Evolutionary conservation across 2,888 invertebrate species (phyloP).

Genomic region (Drosophila paracracens): DNA sequence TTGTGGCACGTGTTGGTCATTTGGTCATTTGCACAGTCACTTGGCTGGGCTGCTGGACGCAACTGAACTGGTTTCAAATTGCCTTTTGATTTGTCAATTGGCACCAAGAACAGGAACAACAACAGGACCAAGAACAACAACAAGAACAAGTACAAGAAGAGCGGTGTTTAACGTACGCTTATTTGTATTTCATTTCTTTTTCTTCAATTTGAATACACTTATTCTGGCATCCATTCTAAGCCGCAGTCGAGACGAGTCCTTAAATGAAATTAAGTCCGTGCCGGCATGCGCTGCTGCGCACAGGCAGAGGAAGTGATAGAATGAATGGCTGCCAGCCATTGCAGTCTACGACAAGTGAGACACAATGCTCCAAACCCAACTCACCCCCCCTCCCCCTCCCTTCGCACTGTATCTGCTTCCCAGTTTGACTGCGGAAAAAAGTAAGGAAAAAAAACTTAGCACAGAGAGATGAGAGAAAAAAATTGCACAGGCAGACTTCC

Average conservation of each 20-base stretch:
- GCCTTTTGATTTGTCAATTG: conserved; percentile 27
- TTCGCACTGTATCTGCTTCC: neutral
- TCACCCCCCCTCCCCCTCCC: too few species aligned
- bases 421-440: conserved; percentile 14
- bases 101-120: neutral
- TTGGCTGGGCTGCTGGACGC: conserved; percentile 28
- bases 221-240: conserved; percentile 38
- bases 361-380: neutral
- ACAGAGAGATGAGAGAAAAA: conserved; percentile 25
- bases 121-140: conserved; percentile 4
- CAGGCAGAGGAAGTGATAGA: conserved; percentile 76
- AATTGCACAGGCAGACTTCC: conserved; percentile 83
- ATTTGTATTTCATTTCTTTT: conserved; percentile 8
- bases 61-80: conserved; percentile 49
- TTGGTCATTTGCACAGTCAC: conserved; percentile 45
- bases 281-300: conserved; percentile 72
- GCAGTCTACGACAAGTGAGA: conserved; percentile 38
- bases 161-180: conserved; percentile 2
- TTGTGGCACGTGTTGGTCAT: conserved; percentile 65
- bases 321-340: conserved; percentile 74
- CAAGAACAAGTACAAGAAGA: neutral
- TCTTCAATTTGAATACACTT: conserved; percentile 24
- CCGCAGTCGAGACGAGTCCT: conserved; percentile 56
- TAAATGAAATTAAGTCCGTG: conserved; percentile 80
- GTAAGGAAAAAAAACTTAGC: conserved; percentile 25